These are phyloP conservation scores for Choloepus didactylus DNA, from an alignment of 2,797 vertebrate species.

Conservation along the genomic window DNA sequence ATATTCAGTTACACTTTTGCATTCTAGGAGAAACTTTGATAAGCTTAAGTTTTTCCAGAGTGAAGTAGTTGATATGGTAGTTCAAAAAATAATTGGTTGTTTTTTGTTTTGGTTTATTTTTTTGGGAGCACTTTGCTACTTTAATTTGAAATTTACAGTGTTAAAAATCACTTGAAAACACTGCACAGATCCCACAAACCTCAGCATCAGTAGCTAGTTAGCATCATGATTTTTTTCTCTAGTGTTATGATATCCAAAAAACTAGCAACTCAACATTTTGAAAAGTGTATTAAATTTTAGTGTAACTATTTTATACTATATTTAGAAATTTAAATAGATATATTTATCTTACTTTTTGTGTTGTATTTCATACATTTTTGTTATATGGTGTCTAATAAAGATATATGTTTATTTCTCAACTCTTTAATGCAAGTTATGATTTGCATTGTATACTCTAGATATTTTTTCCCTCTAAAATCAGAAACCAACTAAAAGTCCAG, in stretches of 20 bases:
- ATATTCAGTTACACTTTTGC: background rate
- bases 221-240: background rate
- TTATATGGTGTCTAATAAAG: background rate
- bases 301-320: background rate
- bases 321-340: background rate
- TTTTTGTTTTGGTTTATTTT: conserved; percentile 8
- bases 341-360: background rate
- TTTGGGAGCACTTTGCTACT: background rate
- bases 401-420: conserved; percentile 26
- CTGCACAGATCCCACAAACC: background rate
- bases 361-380: background rate
- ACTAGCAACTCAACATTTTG: conserved; percentile 5
- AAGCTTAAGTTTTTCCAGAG: background rate
- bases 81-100: conserved; percentile 6
- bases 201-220: background rate
- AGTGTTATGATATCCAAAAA: background rate
- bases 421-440: conserved; percentile 11
- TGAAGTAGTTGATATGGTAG: background rate
- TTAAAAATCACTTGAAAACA: conserved; percentile 41
- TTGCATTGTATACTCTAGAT: background rate
- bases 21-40: conserved; percentile 60
- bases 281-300: conserved; percentile 55
- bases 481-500: background rate
- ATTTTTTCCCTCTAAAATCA: conserved; percentile 13
- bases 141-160: conserved; percentile 55